These are phyloP conservation scores for Cryptosula pallasiana DNA, from an alignment of 2,888 invertebrate species.

Conservation along the genomic window DNA sequence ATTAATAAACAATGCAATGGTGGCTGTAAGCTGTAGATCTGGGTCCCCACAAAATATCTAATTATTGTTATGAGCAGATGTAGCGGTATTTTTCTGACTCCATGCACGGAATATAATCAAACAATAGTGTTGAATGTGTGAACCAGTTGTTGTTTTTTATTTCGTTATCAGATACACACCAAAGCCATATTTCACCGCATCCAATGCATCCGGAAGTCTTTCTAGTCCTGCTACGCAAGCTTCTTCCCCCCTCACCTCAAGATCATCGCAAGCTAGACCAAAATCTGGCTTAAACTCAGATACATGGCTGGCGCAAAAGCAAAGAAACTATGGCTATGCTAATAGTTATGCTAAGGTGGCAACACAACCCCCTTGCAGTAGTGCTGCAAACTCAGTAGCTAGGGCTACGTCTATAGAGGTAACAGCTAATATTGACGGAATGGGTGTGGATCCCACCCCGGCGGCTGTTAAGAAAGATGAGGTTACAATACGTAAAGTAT, in stretches of 20 bases:
- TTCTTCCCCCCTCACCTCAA: not conserved
- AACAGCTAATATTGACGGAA: not conserved
- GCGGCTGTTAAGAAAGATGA: not conserved
- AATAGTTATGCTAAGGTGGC: slow-evolving; percentile 5
- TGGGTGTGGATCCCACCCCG: not conserved
- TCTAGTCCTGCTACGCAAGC: not conserved
- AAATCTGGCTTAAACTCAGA: not conserved
- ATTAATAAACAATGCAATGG: too few relatives aligned
- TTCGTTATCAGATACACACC: slow-evolving; percentile 16
- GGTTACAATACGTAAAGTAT: not conserved
- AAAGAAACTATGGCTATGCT: not conserved
- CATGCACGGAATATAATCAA: too few relatives aligned
- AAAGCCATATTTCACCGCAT: slow-evolving; percentile 8
- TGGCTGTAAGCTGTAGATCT: too few relatives aligned
- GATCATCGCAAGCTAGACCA: not conserved
- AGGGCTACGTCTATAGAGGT: not conserved
- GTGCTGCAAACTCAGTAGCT: not conserved
- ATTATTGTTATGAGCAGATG: not conserved
- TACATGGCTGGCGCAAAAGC: not conserved
- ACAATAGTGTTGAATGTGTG: too few relatives aligned
- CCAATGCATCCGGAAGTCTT: not conserved
- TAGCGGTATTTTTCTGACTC: too few relatives aligned
- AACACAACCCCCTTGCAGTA: not conserved
- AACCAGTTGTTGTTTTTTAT: too few relatives aligned
- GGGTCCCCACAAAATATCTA: not conserved